These are phyloP conservation scores for Peromyscus aztecus DNA, from an alignment of 2,797 vertebrate species.

Conservation along the genomic window DNA sequence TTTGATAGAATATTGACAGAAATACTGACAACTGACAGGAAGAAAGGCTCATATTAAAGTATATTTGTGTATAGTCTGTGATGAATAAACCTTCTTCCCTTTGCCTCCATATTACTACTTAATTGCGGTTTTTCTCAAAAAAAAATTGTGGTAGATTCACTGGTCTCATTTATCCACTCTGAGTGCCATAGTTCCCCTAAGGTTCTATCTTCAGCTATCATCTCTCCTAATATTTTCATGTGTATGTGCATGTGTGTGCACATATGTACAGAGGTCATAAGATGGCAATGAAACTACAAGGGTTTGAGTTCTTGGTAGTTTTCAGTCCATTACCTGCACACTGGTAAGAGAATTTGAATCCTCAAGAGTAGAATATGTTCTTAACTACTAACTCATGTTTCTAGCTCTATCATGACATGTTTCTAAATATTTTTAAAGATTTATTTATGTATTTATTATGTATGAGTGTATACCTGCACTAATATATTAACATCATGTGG, in stretches of 20 bases:
- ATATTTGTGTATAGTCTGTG: background rate
- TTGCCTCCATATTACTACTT: background rate
- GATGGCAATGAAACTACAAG: accelerated
- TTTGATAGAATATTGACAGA: background rate
- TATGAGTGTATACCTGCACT: background rate
- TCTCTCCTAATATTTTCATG: background rate
- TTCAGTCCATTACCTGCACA: background rate
- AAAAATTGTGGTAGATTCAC: background rate
- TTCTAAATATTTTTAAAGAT: background rate
- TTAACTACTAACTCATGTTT: background rate
- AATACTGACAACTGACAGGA: background rate
- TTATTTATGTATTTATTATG: background rate
- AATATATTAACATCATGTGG: background rate
- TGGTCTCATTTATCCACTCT: background rate
- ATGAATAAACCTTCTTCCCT: background rate
- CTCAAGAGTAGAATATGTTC: background rate
- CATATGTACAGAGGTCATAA: accelerated
- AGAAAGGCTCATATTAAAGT: background rate
- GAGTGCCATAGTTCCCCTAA: background rate
- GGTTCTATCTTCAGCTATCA: background rate
- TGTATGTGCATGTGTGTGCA: background rate
- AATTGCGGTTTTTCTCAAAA: background rate
- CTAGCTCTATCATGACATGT: background rate
- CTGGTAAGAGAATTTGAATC: background rate
- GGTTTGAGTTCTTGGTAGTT: background rate